These are phyloP conservation scores for Clepsis dumicolana DNA, from an alignment of 2,888 invertebrate species.

Conservation along the genomic window DNA sequence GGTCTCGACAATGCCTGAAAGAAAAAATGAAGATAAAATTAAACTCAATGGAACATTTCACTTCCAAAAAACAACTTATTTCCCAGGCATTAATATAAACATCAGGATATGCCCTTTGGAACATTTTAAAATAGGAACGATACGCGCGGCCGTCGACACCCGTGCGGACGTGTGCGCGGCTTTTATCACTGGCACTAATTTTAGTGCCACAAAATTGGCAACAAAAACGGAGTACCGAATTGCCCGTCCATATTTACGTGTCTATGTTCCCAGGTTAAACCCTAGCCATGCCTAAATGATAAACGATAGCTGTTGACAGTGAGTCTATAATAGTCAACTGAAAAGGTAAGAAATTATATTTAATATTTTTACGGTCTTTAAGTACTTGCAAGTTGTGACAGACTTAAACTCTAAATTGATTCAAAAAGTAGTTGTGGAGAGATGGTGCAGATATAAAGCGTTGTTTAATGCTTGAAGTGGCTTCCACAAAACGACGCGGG, in stretches of 20 bases:
- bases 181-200: no score
- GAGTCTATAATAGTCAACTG: not conserved
- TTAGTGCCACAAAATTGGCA: no score
- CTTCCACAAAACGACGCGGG: slow-evolving; percentile 17
- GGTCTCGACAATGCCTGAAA: not conserved
- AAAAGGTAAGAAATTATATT: not conserved
- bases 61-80: slow-evolving; percentile 4
- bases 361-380: not conserved
- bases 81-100: no score
- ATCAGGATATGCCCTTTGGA: no score
- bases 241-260: no score
- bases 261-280: not conserved
- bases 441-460: slow-evolving; percentile 60
- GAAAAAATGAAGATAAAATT: not conserved
- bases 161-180: no score
- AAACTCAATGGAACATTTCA: not conserved
- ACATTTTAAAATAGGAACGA: no score
- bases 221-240: no score
- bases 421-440: slow-evolving; percentile 64
- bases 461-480: slow-evolving; percentile 58
- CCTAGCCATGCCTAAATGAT: not conserved
- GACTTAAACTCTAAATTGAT: slow-evolving; percentile 51
- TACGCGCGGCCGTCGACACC: no score
- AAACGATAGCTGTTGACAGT: not conserved
- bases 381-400: not conserved